A percentile compares a stretch with the other conserved stretches of the same genome.
phyloP scores from a whole-genome alignment of 2,888 invertebrate species.

The Pollenia amentaria region DNA sequence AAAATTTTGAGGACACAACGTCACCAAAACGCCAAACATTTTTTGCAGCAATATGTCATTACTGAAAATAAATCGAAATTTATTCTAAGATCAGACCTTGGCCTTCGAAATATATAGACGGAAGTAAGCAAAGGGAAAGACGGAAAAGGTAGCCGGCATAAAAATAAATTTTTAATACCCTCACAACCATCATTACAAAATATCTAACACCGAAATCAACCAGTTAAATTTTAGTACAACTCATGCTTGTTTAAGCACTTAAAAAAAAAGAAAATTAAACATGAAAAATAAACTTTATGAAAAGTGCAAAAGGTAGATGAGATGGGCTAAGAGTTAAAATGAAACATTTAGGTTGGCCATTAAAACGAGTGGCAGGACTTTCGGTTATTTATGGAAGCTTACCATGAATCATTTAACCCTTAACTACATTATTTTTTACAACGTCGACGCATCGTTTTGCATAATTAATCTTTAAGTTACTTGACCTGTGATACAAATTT shows the following conservation, averaged over 20 bases:
- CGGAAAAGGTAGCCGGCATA: conserved; percentile 7
- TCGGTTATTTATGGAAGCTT: conserved; percentile 66
- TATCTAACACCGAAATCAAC: conserved; percentile 11
- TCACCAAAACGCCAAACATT: conserved; percentile 17
- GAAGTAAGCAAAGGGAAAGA: background rate
- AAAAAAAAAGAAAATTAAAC: background rate
- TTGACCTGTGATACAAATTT: conserved; percentile 72
- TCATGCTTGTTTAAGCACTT: background rate
- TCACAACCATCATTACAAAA: conserved; percentile 28
- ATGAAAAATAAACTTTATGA: conserved; percentile 5
- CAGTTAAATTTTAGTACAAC: conserved; percentile 28
- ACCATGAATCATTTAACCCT: conserved; percentile 72
- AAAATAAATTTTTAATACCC: conserved; percentile 57
- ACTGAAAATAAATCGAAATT: conserved; percentile 51
- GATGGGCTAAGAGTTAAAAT: conserved; percentile 36
- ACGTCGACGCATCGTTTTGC: conserved; percentile 68
- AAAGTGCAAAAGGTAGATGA: conserved; percentile 14
- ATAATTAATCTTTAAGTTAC: conserved; percentile 73
- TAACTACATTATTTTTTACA: conserved; percentile 71
- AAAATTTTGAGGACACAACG: conserved; percentile 27
- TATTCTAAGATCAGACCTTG: conserved; percentile 53
- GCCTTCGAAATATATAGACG: conserved; percentile 36
- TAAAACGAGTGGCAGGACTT: conserved; percentile 49
- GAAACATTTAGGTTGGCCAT: conserved; percentile 44
- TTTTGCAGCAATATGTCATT: conserved; percentile 22